Evolutionary conservation across 2,113 vertebrate species (phyloP).

Genomic region (Scortum barcoo): DNA sequence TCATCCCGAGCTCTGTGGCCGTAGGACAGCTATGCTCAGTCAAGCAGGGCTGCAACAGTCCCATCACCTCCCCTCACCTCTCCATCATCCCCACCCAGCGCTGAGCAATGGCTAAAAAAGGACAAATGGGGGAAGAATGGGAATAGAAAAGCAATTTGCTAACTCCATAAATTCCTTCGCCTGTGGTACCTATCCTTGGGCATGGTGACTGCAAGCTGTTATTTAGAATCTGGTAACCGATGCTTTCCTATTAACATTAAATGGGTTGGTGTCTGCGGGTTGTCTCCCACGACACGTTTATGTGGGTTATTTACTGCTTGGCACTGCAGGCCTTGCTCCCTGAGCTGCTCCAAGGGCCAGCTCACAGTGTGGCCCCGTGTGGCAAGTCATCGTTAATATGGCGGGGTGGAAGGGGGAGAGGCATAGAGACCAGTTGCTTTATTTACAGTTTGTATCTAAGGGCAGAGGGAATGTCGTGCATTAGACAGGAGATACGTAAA

Average conservation of each 20-base stretch:
- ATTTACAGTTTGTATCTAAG: constrained; percentile 15
- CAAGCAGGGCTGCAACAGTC: constrained; percentile 50
- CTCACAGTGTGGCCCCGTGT: constrained; percentile 40
- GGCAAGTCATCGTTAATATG: constrained; percentile 52
- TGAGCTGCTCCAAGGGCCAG: constrained; percentile 43
- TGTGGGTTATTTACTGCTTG: constrained; percentile 78
- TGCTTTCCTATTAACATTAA: constrained; percentile 82
- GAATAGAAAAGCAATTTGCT: constrained; percentile 81
- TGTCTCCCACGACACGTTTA: constrained; percentile 79
- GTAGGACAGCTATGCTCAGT: constrained; percentile 68
- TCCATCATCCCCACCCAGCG: constrained; percentile 64
- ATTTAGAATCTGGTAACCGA: constrained; percentile 84
- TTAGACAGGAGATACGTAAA: not conserved
- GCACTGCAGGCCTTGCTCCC: constrained; percentile 64
- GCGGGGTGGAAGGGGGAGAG: not conserved
- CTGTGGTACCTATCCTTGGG: constrained; percentile 69
- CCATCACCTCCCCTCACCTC: constrained; percentile 56
- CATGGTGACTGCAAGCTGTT: constrained; percentile 73
- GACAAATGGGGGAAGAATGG: constrained; percentile 68
- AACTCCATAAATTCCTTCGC: constrained; percentile 80
- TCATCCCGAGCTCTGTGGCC: constrained; percentile 58
- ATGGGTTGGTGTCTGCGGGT: constrained; percentile 73
- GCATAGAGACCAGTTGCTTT: constrained; percentile 20
- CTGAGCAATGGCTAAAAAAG: constrained; percentile 58
- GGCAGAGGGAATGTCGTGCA: not conserved